Base-by-base conservation (phyloP, 2,888 invertebrate species). In the Pycnomerus fuliginosus region DNA sequence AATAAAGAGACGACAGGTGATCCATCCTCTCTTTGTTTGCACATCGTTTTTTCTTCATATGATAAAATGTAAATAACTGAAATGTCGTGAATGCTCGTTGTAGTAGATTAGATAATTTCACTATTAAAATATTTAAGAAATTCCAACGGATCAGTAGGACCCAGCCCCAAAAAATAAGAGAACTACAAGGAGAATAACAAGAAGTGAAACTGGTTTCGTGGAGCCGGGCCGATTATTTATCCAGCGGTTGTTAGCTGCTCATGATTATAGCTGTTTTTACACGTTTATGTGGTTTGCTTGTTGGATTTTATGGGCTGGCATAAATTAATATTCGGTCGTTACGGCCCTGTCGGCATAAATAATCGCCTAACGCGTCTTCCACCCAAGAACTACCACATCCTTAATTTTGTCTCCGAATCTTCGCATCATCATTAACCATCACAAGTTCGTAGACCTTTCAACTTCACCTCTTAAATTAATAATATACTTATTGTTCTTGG, bases 231-330 rank as follows among this genome's bases (percentile, higher is more conserved):
- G 67, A 68, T 70, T 70, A 70, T 70, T 71, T 70, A 70, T 69
- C 68, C 64, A 62, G 57, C 60, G 67, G 69, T 69, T 68, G 69
- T 70, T 70, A 69, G 67, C 68, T 67, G 68, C 66, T 67, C 67
- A 66, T 67, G 69, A 70, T 71, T 70, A 71, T 69, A 65, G 69
- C 68, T 70, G 68, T 71, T 71, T 71, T 71, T 71, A 70, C 71
- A 70, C 70, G 67, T 69, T 69, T 64, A 65, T 67, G 68, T 65
- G 69, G 68, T 69, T 68, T 64, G 68, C 68, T 65, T 62, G 68
- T 69, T 65, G 65, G 59, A 68, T 70, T 70, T 70, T 69, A 70
- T 68, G 66, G 65, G 60, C 61, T 58, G 60, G 60, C 60, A 62
- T 64, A 65, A 65, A 70, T 70, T 69, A 69, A 69, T 69, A 69